Conservation (phyloP, 2,888 invertebrate genomes). For the Oscheius sp. region DNA sequence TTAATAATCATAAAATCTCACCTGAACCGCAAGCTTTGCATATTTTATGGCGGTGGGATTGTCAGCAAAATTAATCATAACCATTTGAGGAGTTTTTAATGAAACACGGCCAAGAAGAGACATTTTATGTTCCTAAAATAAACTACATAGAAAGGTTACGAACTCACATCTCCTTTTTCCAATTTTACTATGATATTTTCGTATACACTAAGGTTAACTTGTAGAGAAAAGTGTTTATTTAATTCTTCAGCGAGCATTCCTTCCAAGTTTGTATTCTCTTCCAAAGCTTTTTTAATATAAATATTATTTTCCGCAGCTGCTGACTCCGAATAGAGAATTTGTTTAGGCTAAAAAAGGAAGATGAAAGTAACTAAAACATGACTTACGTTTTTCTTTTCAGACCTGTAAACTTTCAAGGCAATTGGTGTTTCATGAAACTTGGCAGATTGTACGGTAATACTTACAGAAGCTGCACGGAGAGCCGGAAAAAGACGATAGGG, state of each 20-base stretch:
- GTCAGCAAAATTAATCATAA: constrained; percentile 68
- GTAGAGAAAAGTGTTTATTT: constrained; percentile 41
- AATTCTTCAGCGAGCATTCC: constrained; percentile 48
- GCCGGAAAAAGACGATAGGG: neutral
- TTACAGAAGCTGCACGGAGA: neutral
- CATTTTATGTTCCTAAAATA: constrained; percentile 56
- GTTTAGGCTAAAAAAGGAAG: neutral
- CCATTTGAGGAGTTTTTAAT: constrained; percentile 61
- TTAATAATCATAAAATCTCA: constrained; percentile 23
- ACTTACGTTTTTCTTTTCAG: constrained; percentile 28
- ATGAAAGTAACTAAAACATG: neutral
- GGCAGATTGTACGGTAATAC: neutral
- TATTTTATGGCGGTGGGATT: constrained; percentile 65
- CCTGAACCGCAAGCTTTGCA: constrained; percentile 62
- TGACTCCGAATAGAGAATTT: neutral
- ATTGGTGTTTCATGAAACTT: neutral
- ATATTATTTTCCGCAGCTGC: constrained; percentile 22
- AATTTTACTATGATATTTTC: constrained; percentile 64
- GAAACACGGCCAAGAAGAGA: constrained; percentile 60
- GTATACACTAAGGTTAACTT: constrained; percentile 61
- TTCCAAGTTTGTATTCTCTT: constrained; percentile 55
- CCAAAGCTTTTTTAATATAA: constrained; percentile 45
- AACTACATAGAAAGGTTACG: neutral
- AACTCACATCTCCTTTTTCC: constrained; percentile 57
- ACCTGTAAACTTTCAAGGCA: constrained; percentile 20